Base-by-base conservation (phyloP, 2,797 vertebrate genomes). In the Phataginus tetradactyla region DNA sequence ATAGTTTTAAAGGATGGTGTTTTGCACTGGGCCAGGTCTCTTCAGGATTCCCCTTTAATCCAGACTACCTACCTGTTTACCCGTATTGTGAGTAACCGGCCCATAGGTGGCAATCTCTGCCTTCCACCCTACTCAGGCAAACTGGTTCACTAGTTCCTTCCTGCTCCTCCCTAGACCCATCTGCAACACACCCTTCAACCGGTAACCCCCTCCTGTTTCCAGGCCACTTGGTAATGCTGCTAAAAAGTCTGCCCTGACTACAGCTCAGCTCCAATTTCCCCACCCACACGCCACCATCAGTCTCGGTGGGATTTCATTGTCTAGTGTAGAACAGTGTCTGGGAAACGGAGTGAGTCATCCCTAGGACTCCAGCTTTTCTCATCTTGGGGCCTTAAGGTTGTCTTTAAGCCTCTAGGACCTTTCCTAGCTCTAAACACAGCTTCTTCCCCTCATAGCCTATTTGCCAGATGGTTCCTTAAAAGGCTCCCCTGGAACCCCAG, bases 291-390 rank as follows among this genome's bases (percentile, higher is more conserved):
- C 55, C 63, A 63, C 66, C 15, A 63, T 20, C 69, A 68, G 84
- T 90, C 59, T 81, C 39, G 27, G 68, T 11, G 71, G 87, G 57
- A 34, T 81, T 90, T 83, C 90, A 63, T 12, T 63, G 63, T 88
- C 71, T 84, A n/a, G 18, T 4, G 7, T 37, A 64, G 32, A 81
- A 55, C 53, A 89, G 55, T 34, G 80, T 63, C 68, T 84, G 72
- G 68, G 59, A 79, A 94, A 85, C 45, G 87, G 61, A 37, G 45
- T 94, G 84, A 96, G 61, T 94, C 91, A 92, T 64, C 69, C 74
- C 49, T 51, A 10, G 27, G 59, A 86, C 71, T 63, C 29, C 5
- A 11, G 27, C 81, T 90, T n/a, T 74, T 49, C 27, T 39, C 87
- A 64, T 32, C 23, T 2, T 23, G 32, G 74, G 49, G 49, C 53